Evolutionary conservation across 2,888 invertebrate genomes (phyloP).

Genomic region (Pecten maximus): DNA sequence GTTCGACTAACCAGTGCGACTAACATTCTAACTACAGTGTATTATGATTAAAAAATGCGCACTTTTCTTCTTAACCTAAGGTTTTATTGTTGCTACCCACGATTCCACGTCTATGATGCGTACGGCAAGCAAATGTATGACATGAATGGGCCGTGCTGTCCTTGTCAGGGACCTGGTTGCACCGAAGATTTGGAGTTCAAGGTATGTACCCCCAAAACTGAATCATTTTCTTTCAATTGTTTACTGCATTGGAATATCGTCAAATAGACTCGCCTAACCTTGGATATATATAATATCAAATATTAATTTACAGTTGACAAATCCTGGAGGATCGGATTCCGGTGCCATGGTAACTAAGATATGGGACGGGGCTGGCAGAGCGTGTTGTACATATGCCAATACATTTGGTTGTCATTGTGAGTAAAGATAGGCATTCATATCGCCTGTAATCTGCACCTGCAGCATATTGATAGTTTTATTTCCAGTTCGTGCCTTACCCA

Average conservation of each 20-base stretch:
- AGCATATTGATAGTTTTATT: too few relatives aligned
- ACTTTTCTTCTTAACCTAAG: neutral
- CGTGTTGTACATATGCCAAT: neutral
- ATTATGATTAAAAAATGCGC: too few relatives aligned
- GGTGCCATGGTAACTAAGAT: neutral
- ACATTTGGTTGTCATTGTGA: neutral
- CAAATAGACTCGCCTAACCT: too few relatives aligned
- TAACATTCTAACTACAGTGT: too few relatives aligned
- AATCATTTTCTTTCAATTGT: too few relatives aligned
- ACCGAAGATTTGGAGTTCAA: neutral
- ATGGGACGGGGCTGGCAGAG: neutral
- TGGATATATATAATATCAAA: too few relatives aligned
- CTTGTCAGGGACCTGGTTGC: neutral
- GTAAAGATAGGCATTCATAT: neutral
- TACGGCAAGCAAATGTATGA: neutral
- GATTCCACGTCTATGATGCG: neutral
- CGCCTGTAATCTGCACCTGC: too few relatives aligned
- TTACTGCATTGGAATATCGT: too few relatives aligned
- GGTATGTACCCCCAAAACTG: neutral
- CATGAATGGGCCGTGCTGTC: neutral
- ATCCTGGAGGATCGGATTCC: neutral
- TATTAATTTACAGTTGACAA: neutral
- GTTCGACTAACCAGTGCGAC: too few relatives aligned
- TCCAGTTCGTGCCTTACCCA: too few relatives aligned
- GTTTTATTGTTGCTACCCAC: neutral